Base-by-base conservation (phyloP, 2,888 invertebrate species). In the Cyclophora punctaria region DNA sequence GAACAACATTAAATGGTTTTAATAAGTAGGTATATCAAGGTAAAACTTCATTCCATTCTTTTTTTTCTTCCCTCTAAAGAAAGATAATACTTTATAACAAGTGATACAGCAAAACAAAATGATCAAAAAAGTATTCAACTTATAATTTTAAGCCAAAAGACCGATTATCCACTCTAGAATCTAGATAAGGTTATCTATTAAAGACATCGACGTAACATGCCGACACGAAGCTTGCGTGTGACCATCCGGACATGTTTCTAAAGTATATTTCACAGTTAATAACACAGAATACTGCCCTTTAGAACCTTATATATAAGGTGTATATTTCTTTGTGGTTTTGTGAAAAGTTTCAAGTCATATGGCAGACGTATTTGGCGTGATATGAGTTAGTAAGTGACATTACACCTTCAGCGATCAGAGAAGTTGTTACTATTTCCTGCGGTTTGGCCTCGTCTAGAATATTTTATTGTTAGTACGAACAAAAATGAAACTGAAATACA, bases 161-260 rank as follows among this genome's bases (percentile, higher is more conserved):
- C 4, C 37, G 37, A 48, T 47, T 47, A 43, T 43, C 35, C 34
- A 43, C 35, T 35, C 43, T 20, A 35, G 42, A 35, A 33, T 34
- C 44, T 35, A 41, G 42, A 50, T 20, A 44, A 20, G 41, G 62
- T 78, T 85, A 85, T 86, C 84, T 78, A 73, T 74, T 60, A 62
- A 64, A 81, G 73, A 72, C 79, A 83, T 82, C 82, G 75, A 62
- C 66, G 68, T 67, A 63, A 63, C 78, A 73, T 79, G 66, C 78
- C 80, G 62, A 71, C 76, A 78, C 75, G 77, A 71, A 65, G 66
- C 67, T 64, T 65, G 54, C 60, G 63, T 69, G 65, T 67, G 63
- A 69, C 69, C 67, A 63, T 67, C 64, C 65, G 68, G 67, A 67
- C 37, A 70, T 67, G 68, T 66, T 77, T 81, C 75, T 78, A 67